A percentile compares a stretch with the other conserved stretches of the same genome.
Evolutionary conservation across 2,888 invertebrate species (phyloP).

Genomic region (Acrobasis repandana): DNA sequence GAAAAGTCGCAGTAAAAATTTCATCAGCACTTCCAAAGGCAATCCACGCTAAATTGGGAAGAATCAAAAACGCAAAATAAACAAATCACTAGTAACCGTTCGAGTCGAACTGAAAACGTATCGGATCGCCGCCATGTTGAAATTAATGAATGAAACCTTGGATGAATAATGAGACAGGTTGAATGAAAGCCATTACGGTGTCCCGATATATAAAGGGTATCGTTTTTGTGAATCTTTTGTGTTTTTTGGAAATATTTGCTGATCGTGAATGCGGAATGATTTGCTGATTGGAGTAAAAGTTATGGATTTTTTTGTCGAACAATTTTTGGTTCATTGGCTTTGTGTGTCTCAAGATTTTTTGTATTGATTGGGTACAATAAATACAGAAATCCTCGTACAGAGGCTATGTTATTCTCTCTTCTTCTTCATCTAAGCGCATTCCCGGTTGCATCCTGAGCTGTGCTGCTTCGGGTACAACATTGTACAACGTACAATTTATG

Average conservation of each 20-base stretch:
- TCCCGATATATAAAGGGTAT: conserved; percentile 16
- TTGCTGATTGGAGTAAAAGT: conserved; percentile 1
- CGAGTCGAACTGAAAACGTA: conserved; percentile 14
- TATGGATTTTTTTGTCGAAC: not conserved
- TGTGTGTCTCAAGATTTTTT: too few species aligned
- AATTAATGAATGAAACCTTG: conserved; percentile 17
- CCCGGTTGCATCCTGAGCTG: too few species aligned
- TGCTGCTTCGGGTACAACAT: too few species aligned
- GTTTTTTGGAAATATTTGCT: conserved; percentile 12
- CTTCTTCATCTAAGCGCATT: too few species aligned
- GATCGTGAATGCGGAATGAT: conserved; percentile 5
- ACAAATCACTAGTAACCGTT: conserved; percentile 16
- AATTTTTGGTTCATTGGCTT: too few species aligned
- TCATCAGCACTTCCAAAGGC: not conserved
- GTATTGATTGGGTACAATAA: too few species aligned
- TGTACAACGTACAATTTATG: too few species aligned
- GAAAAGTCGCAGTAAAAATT: not conserved
- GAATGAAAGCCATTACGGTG: conserved; percentile 14
- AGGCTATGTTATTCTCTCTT: too few species aligned
- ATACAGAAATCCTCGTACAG: too few species aligned
- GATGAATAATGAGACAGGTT: conserved; percentile 21
- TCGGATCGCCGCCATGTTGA: conserved; percentile 1
- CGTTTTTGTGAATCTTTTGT: conserved; percentile 12
- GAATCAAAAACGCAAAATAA: not conserved
- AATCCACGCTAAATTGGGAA: not conserved